Base-by-base conservation (phyloP, 2,888 invertebrate species). In the Cantharis rustica region DNA sequence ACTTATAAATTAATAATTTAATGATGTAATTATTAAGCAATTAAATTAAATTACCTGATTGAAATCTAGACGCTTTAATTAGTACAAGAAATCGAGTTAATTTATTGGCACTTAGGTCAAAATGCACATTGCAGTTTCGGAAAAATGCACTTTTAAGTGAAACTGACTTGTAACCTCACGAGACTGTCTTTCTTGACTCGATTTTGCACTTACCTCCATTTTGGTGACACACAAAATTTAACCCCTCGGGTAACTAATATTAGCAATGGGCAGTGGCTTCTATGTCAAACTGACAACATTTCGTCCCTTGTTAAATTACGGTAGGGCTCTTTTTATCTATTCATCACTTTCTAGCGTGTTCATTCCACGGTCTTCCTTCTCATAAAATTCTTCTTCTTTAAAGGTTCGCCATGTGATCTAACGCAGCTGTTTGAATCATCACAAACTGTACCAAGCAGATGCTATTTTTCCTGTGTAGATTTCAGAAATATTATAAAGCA, bases 131-230 rank as follows among this genome's bases (percentile, higher is more conserved):
- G 7, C n/a, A 2, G 47, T n/a, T 47, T 47, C 7, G 47, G n/a
- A 47, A 47, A 47, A n/a, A 47, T 47, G 47, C 47, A 47, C 47
- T 47, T 47, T 47, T 47, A 47, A 47, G n/a, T 47, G 47, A 47
- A 47, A n/a, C 47, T 47, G 47, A 47, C 47, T n/a, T 47, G 47
- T n/a, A 47, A 47, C n/a, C 47, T 47, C n/a, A 47, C 47, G n/a
- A 5, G 47, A 47, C 47, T 47, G 47, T 7, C 7, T 47, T 47
- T 47, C 47, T 47, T 61, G 61, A 75, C 61, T 72, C 73, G 79
- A 77, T 79, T 81, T 79, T 79, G 74, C 79, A 80, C 81, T 81
- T 79, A 83, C 82, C 83, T 80, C 83, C 83, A 83, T 83, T 82
- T 83, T 83, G 76, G 77, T 80, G 79, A 78, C 81, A 79, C 75